These are phyloP conservation scores for Aeoliscus strigatus DNA, from an alignment of 2,797 vertebrate species.

Conservation along the genomic window DNA sequence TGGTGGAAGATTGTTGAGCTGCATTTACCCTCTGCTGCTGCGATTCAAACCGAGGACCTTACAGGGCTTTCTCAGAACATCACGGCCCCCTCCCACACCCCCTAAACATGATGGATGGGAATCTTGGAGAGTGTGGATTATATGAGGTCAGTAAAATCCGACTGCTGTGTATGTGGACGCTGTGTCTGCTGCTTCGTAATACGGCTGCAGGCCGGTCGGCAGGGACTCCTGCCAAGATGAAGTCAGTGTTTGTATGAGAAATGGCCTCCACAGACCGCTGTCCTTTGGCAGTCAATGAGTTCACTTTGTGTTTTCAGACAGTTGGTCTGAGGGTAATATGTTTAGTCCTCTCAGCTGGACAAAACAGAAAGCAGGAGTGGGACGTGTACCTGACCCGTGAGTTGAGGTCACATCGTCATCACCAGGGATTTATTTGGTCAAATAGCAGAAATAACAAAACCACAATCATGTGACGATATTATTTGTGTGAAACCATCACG, in stretches of 20 bases:
- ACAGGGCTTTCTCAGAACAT: slow-evolving; percentile 19
- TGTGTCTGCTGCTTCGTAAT: slow-evolving; percentile 50
- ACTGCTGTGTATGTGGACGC: slow-evolving; percentile 28
- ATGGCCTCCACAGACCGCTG: slow-evolving; percentile 29
- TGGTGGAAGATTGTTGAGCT: slow-evolving; percentile 28
- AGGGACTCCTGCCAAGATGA: slow-evolving; percentile 58
- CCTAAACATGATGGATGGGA: slow-evolving; percentile 55
- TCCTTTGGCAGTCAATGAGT: slow-evolving; percentile 58
- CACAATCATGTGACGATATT: too few relatives aligned
- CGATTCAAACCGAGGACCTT: slow-evolving; percentile 36
- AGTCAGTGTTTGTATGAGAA: slow-evolving; percentile 45
- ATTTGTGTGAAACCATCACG: too few relatives aligned
- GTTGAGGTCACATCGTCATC: too few relatives aligned
- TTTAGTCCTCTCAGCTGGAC: too few relatives aligned
- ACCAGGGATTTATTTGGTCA: too few relatives aligned
- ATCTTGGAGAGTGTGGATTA: slow-evolving; percentile 35
- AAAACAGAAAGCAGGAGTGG: too few relatives aligned
- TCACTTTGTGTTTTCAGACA: slow-evolving; percentile 57
- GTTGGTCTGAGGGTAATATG: slow-evolving; percentile 40
- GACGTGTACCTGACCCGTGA: too few relatives aligned
- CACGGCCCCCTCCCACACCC: slow-evolving; percentile 36
- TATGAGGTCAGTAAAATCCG: slow-evolving; percentile 23
- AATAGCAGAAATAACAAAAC: too few relatives aligned
- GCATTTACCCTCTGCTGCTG: slow-evolving; percentile 36
- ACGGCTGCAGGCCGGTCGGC: slow-evolving; percentile 30